Evolutionary conservation across 2,113 vertebrate genomes (phyloP).

Genomic region (Pogona vitticeps): DNA sequence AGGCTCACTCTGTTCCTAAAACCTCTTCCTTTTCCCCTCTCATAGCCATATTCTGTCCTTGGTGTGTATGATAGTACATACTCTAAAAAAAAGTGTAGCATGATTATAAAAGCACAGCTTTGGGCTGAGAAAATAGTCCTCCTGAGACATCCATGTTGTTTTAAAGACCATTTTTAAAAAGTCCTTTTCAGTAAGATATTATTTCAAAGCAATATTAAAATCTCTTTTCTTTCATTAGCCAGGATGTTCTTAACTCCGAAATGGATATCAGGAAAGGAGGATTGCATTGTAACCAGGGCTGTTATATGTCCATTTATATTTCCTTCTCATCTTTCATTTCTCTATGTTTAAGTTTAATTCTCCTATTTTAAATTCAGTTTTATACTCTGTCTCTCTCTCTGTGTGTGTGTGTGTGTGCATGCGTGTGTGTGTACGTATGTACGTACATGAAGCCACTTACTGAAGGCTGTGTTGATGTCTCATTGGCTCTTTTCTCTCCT

Average conservation of each 20-base stretch:
- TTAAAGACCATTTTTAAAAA: neutral
- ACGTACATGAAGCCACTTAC: constrained; percentile 57
- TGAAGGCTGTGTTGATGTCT: constrained; percentile 46
- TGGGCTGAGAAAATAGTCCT: neutral
- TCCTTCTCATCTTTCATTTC: constrained; percentile 31
- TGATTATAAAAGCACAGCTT: neutral
- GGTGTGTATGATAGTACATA: neutral
- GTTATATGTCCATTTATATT: constrained; percentile 38
- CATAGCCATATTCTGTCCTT: neutral
- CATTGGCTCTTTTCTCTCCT: constrained; percentile 10
- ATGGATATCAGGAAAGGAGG: constrained; percentile 9
- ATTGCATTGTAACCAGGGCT: constrained; percentile 14
- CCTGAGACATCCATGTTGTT: neutral
- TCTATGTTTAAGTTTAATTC: constrained; percentile 19
- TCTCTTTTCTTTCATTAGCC: constrained; percentile 22
- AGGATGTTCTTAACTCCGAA: constrained; percentile 29
- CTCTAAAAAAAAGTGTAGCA: neutral
- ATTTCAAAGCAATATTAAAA: constrained; percentile 18
- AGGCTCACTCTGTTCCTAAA: neutral
- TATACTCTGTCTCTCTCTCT: neutral
- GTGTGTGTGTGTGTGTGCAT: too few relatives aligned
- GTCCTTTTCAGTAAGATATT: neutral
- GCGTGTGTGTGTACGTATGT: constrained; percentile 10
- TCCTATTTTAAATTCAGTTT: constrained; percentile 40
- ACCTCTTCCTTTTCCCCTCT: too few relatives aligned